Conservation (phyloP, 2,888 invertebrate species). For the Drosophila maculinotata region DNA sequence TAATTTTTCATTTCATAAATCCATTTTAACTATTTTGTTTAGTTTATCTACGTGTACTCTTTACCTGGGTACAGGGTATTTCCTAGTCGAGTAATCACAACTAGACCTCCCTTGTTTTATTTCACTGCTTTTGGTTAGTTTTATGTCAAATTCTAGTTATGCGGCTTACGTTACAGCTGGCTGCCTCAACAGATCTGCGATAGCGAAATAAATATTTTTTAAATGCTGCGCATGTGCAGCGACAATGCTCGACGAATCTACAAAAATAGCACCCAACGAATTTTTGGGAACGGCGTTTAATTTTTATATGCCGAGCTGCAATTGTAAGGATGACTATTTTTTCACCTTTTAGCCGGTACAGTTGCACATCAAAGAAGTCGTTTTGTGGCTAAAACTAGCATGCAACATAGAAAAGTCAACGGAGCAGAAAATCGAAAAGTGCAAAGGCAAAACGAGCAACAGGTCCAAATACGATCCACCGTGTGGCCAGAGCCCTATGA, state of each 20-base stretch:
- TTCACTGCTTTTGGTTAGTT: conserved; percentile 18
- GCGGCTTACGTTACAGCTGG: conserved; percentile 59
- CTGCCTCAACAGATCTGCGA: conserved; percentile 68
- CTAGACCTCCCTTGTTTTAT: neutral
- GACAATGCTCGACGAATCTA: conserved; percentile 21
- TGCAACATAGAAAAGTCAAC: conserved; percentile 70
- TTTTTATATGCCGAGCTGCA: conserved; percentile 9
- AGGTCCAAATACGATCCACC: conserved; percentile 46
- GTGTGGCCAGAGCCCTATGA: conserved; percentile 37
- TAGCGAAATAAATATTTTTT: conserved; percentile 55
- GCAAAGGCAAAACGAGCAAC: conserved; percentile 56
- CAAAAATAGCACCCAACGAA: conserved; percentile 51
- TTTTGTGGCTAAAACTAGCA: conserved; percentile 12
- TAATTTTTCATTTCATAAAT: too few species aligned
- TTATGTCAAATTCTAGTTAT: conserved; percentile 64
- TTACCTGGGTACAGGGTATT: neutral
- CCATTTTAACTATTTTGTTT: too few species aligned
- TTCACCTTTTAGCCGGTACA: conserved; percentile 30
- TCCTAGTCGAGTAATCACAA: neutral
- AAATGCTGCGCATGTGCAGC: conserved; percentile 49
- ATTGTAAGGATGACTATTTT: conserved; percentile 34
- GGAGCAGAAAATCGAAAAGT: conserved; percentile 84
- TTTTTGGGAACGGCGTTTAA: conserved; percentile 26
- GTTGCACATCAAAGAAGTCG: conserved; percentile 24
- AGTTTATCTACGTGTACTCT: too few species aligned